Percentiles rank a stretch among this genome's conserved stretches.
Conservation (phyloP, 2,113 vertebrate species). For the Telmatochromis sp. region DNA sequence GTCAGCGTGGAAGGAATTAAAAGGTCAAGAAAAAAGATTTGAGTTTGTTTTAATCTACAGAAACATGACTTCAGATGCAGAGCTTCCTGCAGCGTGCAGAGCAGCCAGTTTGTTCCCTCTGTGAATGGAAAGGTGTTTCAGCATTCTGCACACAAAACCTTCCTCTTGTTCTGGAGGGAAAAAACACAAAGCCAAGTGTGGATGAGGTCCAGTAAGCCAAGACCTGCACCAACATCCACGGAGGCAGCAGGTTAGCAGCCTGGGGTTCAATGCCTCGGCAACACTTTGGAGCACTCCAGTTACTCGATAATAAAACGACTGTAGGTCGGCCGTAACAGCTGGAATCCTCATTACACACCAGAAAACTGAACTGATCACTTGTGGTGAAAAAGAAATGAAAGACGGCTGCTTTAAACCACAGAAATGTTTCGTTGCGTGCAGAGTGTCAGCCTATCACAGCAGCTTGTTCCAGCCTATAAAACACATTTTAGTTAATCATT, state of each 20-base stretch:
- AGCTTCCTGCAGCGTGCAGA: not conserved
- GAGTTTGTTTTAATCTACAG: not conserved
- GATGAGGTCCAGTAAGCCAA: not conserved
- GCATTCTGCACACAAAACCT: constrained; percentile 26
- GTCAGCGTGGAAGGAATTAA: not conserved
- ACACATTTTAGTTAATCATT: too few species aligned
- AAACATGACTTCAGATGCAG: not conserved
- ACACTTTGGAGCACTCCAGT: not conserved
- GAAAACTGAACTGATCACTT: not conserved
- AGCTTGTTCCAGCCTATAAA: too few species aligned
- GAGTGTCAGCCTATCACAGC: too few species aligned
- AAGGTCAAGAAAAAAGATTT: not conserved
- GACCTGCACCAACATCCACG: not conserved
- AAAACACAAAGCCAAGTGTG: not conserved
- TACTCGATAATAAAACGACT: not conserved
- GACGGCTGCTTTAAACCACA: not conserved
- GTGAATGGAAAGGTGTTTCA: constrained; percentile 21
- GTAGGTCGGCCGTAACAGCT: not conserved
- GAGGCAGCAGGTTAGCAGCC: not conserved
- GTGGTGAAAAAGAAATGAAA: not conserved
- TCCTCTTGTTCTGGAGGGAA: not conserved
- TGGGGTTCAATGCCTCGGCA: not conserved
- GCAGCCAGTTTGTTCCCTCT: not conserved
- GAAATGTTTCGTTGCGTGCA: not conserved
- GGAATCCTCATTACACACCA: not conserved